A percentile compares a stretch with the other conserved stretches of the same genome.
phyloP scores from a whole-genome alignment of 2,113 vertebrate species.

The Gnathonemus longibarbis region DNA sequence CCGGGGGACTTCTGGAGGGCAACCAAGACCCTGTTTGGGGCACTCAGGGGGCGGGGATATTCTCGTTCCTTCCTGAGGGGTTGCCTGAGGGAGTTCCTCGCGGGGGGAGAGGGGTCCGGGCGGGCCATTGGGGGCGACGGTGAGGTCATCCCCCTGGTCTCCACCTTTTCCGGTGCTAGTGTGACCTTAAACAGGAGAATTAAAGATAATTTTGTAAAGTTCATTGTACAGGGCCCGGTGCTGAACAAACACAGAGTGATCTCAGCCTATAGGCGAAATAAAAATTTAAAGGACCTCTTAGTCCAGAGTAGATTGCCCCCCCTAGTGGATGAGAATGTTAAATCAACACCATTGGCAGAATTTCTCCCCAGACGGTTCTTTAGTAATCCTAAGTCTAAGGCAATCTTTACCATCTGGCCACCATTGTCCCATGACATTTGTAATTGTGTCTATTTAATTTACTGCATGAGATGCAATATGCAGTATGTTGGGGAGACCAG shows the following conservation, averaged over 20 bases:
- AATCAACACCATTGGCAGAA: no score
- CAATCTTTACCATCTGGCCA: no score
- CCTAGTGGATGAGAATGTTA: not conserved
- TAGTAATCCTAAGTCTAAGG: no score
- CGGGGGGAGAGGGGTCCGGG: no score
- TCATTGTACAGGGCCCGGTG: not conserved
- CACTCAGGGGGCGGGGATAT: not conserved
- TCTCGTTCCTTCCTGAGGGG: not conserved
- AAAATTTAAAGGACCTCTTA: not conserved
- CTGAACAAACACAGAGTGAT: not conserved
- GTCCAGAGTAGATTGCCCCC: not conserved
- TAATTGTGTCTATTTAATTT: no score
- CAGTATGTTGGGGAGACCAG: no score
- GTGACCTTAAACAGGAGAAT: not conserved
- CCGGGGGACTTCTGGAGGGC: not conserved
- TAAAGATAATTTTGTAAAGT: not conserved
- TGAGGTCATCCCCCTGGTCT: not conserved
- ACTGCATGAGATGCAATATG: no score
- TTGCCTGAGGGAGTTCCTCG: not conserved
- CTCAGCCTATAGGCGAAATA: not conserved
- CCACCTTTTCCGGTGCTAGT: not conserved
- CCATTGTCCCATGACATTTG: no score
- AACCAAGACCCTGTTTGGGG: not conserved
- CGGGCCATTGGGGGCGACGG: fast-evolving
- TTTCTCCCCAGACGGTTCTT: no score